Conservation (phyloP, 2,888 invertebrate species). For the Drosophila barbarae region DNA sequence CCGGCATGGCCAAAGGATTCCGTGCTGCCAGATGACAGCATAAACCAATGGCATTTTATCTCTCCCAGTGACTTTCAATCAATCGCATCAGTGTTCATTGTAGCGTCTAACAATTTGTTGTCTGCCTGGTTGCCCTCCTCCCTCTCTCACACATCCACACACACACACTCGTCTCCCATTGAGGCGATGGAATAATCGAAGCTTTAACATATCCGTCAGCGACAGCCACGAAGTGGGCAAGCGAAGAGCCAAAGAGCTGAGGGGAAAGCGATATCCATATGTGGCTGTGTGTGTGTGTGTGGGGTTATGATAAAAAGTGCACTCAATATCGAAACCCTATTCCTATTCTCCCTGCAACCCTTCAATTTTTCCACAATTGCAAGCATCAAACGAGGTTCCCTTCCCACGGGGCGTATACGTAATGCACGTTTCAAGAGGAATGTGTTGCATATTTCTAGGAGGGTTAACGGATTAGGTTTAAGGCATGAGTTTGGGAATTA, state of each 20-base stretch:
- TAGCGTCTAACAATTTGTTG: constrained; percentile 69
- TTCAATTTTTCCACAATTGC: constrained; percentile 59
- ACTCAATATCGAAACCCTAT: constrained; percentile 8
- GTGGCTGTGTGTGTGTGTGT: constrained; percentile 22
- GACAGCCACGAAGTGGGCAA: constrained; percentile 59
- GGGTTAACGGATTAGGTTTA: neutral
- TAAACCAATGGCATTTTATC: constrained; percentile 66
- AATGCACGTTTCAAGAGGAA: neutral
- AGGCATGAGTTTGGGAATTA: neutral
- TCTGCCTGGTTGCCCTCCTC: constrained; percentile 45
- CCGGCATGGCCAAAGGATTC: constrained; percentile 26
- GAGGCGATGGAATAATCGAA: constrained; percentile 60
- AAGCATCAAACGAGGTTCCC: constrained; percentile 49
- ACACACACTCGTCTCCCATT: neutral
- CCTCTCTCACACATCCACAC: constrained; percentile 19
- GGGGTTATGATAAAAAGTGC: constrained; percentile 15
- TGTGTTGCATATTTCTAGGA: neutral
- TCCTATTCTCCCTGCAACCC: constrained; percentile 2
- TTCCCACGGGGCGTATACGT: constrained; percentile 24
- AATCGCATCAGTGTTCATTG: constrained; percentile 73
- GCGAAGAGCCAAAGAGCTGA: constrained; percentile 10
- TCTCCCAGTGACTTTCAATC: constrained; percentile 67
- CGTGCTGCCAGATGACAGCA: constrained; percentile 29
- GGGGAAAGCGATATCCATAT: neutral
- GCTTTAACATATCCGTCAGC: constrained; percentile 52